Evolutionary conservation across 2,113 vertebrate species (phyloP).

Genomic region (Dendrocopos noguchii): DNA sequence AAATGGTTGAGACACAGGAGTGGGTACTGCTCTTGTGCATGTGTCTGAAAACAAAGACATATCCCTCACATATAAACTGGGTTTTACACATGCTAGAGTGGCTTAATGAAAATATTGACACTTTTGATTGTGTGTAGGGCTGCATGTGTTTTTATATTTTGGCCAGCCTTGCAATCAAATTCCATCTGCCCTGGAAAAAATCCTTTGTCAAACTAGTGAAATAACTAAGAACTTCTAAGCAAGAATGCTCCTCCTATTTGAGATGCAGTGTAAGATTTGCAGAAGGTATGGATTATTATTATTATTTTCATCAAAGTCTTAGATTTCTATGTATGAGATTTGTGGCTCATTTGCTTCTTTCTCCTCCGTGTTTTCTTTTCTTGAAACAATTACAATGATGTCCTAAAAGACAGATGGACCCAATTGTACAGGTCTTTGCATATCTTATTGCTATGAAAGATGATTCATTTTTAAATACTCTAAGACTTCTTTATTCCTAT

Average conservation of each 20-base stretch:
- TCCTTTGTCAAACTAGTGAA: neutral
- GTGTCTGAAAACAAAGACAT: neutral
- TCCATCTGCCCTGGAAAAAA: neutral
- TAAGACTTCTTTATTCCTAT: neutral
- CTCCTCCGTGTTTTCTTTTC: neutral
- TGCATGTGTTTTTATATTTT: neutral
- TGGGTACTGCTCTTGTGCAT: neutral
- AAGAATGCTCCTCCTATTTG: neutral
- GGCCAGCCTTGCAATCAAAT: neutral
- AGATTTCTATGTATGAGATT: neutral
- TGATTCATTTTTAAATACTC: neutral
- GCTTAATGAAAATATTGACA: neutral
- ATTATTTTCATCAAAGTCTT: neutral
- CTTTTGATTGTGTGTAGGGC: neutral
- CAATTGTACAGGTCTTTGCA: neutral
- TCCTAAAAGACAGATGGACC: neutral
- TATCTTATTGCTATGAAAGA: neutral
- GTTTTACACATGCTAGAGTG: neutral
- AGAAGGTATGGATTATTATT: neutral
- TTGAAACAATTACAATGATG: neutral
- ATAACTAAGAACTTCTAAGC: neutral
- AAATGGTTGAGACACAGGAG: neutral
- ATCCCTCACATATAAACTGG: neutral
- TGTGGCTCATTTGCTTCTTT: neutral
- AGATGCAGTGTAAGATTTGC: neutral